Evolutionary conservation across 2,888 invertebrate species (phyloP).

Genomic region (Hirtodrosophila alboralis): DNA sequence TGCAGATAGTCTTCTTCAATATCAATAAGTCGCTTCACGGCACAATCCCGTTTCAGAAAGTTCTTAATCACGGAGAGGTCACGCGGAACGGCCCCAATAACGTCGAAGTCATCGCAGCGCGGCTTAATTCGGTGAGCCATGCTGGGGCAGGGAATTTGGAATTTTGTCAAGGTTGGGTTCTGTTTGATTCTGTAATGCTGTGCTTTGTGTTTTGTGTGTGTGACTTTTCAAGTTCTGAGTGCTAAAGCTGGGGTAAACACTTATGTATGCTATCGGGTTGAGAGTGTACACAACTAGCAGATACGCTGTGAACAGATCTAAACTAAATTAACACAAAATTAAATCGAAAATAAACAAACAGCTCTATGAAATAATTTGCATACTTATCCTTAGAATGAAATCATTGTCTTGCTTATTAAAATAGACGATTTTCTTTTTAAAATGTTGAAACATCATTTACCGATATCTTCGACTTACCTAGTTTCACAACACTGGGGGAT

Average conservation of each 20-base stretch:
- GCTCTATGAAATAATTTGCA: too few relatives aligned
- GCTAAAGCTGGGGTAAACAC: constrained; percentile 29
- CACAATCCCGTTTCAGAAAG: constrained; percentile 64
- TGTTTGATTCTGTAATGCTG: background rate
- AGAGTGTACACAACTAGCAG: background rate
- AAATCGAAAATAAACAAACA: too few relatives aligned
- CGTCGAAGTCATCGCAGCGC: constrained; percentile 65
- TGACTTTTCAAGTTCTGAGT: constrained; percentile 17
- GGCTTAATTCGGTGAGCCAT: constrained; percentile 62
- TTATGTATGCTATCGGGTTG: background rate
- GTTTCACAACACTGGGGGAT: too few relatives aligned
- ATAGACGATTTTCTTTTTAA: too few relatives aligned
- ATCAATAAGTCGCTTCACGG: constrained; percentile 63
- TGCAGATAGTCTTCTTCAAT: constrained; percentile 62
- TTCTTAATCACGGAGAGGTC: constrained; percentile 68
- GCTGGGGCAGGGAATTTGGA: constrained; percentile 37
- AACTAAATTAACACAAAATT: too few relatives aligned
- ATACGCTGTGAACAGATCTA: constrained; percentile 4
- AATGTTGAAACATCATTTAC: too few relatives aligned
- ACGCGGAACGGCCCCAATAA: constrained; percentile 68
- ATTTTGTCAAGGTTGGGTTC: constrained; percentile 30
- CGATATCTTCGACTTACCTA: too few relatives aligned
- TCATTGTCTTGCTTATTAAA: too few relatives aligned
- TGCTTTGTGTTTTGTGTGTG: constrained; percentile 1
- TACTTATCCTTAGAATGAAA: too few relatives aligned